phyloP scores from a whole-genome alignment of 2,888 invertebrate species.

The Eutolmus rufibarbis region DNA sequence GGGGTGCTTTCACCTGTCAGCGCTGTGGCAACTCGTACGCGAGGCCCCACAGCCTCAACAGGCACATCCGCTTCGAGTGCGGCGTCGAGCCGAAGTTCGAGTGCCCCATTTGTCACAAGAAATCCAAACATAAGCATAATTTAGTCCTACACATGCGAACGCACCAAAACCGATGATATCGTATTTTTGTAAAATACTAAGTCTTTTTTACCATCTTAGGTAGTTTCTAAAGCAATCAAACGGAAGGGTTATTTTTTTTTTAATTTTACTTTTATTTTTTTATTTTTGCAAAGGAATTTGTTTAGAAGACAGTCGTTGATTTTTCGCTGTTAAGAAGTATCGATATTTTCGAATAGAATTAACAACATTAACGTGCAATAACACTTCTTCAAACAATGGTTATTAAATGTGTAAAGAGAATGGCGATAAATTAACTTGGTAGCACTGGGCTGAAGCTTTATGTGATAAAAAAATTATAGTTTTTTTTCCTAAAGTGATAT shows the following conservation, averaged over 20 bases:
- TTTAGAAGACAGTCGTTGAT: not conserved
- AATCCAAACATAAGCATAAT: constrained; percentile 65
- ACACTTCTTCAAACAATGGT: constrained; percentile 19
- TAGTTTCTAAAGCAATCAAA: constrained; percentile 46
- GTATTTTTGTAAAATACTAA: constrained; percentile 36
- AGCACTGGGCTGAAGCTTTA: constrained; percentile 30
- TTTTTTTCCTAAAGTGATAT: constrained; percentile 23
- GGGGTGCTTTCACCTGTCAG: constrained; percentile 64
- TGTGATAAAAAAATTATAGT: constrained; percentile 2
- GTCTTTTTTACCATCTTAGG: constrained; percentile 51
- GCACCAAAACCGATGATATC: constrained; percentile 64
- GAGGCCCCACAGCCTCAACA: constrained; percentile 66
- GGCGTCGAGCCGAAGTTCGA: constrained; percentile 70
- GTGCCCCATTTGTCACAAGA: constrained; percentile 70
- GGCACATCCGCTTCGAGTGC: constrained; percentile 69
- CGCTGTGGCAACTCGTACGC: constrained; percentile 69
- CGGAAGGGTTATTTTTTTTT: not conserved
- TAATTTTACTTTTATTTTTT: not conserved
- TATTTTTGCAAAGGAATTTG: not conserved
- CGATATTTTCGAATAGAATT: constrained; percentile 36
- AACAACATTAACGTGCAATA: constrained; percentile 41
- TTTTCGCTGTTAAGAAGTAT: not conserved
- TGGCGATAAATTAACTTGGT: not conserved
- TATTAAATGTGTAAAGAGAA: constrained; percentile 9
- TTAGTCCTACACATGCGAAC: constrained; percentile 64